Evolutionary conservation across 2,797 vertebrate species (phyloP).

Genomic region (Urosaurus nigricauda): DNA sequence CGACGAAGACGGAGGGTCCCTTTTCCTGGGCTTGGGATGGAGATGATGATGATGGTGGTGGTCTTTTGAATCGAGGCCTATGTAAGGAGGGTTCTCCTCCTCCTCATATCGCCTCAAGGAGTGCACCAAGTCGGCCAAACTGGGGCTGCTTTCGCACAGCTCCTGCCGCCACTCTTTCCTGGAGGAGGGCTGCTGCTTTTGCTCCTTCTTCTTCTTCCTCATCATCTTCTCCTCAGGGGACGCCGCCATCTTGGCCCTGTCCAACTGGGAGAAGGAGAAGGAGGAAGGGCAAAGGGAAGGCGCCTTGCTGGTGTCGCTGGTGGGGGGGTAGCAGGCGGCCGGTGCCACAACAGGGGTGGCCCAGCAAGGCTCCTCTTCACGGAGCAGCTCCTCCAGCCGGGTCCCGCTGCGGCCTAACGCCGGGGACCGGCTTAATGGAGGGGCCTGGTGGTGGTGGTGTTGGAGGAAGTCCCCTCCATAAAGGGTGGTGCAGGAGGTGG

Average conservation of each 20-base stretch:
- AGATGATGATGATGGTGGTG: background rate
- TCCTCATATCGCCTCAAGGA: background rate
- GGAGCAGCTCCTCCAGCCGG: slow-evolving; percentile 8
- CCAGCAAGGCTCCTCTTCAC: slow-evolving; percentile 41
- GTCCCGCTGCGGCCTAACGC: background rate
- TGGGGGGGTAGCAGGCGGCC: background rate
- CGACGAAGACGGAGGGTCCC: too few relatives aligned
- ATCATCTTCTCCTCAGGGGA: too few relatives aligned
- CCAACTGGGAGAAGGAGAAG: slow-evolving; percentile 26
- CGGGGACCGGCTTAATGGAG: background rate
- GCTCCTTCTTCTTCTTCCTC: too few relatives aligned
- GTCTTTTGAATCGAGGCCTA: too few relatives aligned
- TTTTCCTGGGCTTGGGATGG: background rate
- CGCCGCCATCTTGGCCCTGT: background rate
- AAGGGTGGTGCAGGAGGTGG: slow-evolving; percentile 44
- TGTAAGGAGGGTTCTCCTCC: too few relatives aligned
- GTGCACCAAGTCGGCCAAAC: slow-evolving; percentile 10
- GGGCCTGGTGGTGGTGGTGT: too few relatives aligned
- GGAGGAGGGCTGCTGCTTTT: background rate
- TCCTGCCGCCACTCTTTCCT: slow-evolving; percentile 40
- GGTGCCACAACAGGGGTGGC: slow-evolving; percentile 22
- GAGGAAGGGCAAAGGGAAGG: slow-evolving; percentile 22
- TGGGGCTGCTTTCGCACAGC: slow-evolving; percentile 26
- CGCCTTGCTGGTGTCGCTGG: slow-evolving; percentile 33
- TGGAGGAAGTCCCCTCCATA: slow-evolving; percentile 24